Conservation (phyloP, 2,888 invertebrate species). For the Dasypogon diadema region DNA sequence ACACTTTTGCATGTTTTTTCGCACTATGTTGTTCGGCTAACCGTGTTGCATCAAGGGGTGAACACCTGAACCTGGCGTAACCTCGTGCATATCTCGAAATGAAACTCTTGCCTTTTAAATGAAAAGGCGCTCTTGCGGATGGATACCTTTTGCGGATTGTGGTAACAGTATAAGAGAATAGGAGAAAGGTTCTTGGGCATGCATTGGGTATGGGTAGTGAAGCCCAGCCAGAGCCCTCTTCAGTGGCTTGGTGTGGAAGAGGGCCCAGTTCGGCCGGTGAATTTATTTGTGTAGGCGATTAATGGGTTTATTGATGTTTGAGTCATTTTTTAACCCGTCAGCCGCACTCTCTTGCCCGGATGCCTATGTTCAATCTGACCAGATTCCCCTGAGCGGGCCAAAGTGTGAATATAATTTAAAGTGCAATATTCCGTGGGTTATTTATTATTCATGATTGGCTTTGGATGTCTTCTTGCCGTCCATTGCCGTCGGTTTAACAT, state of each 20-base stretch:
- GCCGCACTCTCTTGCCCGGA: constrained; percentile 36
- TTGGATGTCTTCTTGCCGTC: constrained; percentile 57
- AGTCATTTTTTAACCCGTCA: constrained; percentile 36
- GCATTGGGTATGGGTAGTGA: neutral
- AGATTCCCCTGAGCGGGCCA: constrained; percentile 65
- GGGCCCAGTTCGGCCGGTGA: neutral
- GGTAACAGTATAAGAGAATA: neutral
- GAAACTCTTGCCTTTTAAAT: neutral
- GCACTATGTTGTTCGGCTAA: constrained; percentile 29
- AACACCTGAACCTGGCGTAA: constrained; percentile 51
- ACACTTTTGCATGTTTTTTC: constrained; percentile 55
- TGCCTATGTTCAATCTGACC: constrained; percentile 56
- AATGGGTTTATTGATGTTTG: constrained; percentile 60
- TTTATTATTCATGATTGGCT: constrained; percentile 69
- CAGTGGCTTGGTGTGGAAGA: constrained; percentile 13
- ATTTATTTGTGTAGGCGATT: constrained; percentile 58
- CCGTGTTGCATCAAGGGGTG: constrained; percentile 27
- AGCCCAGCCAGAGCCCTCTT: neutral
- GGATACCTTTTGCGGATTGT: neutral
- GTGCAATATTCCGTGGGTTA: constrained; percentile 68
- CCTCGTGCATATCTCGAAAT: constrained; percentile 38
- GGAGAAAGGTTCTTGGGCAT: constrained; percentile 13
- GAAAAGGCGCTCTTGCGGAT: neutral
- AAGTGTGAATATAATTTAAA: constrained; percentile 69
- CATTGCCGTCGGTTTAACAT: constrained; percentile 53